Conservation (phyloP, 2,888 invertebrate species). For the Parelbella ahira region DNA sequence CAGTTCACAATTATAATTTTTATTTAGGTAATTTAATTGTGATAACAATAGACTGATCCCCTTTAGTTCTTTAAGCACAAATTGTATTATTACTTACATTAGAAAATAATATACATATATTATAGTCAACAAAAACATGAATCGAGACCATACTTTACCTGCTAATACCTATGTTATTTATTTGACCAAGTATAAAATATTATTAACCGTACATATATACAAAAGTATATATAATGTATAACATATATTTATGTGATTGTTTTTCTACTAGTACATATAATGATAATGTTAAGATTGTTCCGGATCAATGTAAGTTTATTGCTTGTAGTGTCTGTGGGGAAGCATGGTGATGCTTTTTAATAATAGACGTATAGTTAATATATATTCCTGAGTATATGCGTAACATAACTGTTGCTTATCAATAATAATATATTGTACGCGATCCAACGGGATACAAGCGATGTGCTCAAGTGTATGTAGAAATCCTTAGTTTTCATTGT, state of each 20-base stretch:
- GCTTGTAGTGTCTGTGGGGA: constrained; percentile 74
- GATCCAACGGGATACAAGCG: constrained; percentile 51
- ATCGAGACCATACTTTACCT: no score
- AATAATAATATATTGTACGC: constrained; percentile 49
- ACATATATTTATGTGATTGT: constrained; percentile 33
- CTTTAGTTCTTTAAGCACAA: no score
- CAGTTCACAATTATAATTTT: no score
- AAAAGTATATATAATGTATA: constrained; percentile 25
- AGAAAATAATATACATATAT: no score
- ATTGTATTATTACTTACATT: no score
- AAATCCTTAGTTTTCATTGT: constrained; percentile 47
- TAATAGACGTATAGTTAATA: constrained; percentile 52
- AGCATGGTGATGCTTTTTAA: constrained; percentile 66
- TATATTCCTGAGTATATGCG: constrained; percentile 52
- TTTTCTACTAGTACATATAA: constrained; percentile 36
- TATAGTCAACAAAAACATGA: no score
- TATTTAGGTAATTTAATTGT: no score
- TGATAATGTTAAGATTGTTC: constrained; percentile 53
- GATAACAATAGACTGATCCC: no score
- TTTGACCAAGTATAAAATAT: no score
- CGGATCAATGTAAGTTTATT: constrained; percentile 66
- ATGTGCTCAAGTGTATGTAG: constrained; percentile 62
- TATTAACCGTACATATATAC: constrained; percentile 33
- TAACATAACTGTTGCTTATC: constrained; percentile 61
- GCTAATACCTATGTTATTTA: no score